Conservation (phyloP, 2,888 invertebrate genomes). For the Coleophora deauratella region DNA sequence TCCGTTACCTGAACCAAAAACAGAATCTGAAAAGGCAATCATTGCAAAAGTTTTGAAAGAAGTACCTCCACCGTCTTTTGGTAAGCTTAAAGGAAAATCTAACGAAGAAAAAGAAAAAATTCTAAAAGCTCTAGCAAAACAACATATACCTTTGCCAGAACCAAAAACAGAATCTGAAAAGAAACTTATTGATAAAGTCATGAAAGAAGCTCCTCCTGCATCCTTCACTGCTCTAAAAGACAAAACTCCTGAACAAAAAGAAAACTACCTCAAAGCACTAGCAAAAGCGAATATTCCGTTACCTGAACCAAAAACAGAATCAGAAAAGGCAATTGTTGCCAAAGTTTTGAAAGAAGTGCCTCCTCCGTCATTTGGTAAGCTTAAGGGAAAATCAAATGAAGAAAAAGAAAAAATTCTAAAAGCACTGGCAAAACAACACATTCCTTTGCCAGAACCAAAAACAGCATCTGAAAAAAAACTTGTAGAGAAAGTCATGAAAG, state of each 20-base stretch:
- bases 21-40: no score
- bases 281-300: slow-evolving; percentile 18
- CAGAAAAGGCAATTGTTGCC: not conserved
- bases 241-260: slow-evolving; percentile 16
- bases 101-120: slow-evolving; percentile 17
- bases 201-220: slow-evolving; percentile 18
- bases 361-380: not conserved
- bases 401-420: slow-evolving; percentile 25
- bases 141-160: slow-evolving; percentile 10
- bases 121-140: slow-evolving; percentile 9
- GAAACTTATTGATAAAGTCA: slow-evolving; percentile 17
- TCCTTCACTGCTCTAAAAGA: slow-evolving; percentile 23
- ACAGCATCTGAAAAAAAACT: slow-evolving; percentile 24
- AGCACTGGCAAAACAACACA: slow-evolving; percentile 18
- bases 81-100: slow-evolving; percentile 22
- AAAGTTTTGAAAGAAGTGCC: not conserved
- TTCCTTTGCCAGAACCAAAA: slow-evolving; percentile 26
- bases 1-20: no score
- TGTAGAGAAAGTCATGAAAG: slow-evolving; percentile 15
- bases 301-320: slow-evolving; percentile 20
- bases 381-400: slow-evolving; percentile 17
- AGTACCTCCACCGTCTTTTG: slow-evolving; percentile 20
- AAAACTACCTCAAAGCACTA: slow-evolving; percentile 23
- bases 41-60: slow-evolving; percentile 14
- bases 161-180: slow-evolving; percentile 22